Percentiles rank a stretch among this genome's conserved stretches.
Evolutionary conservation across 2,113 vertebrate species (phyloP).

Genomic region (Falcunculus frontatus): DNA sequence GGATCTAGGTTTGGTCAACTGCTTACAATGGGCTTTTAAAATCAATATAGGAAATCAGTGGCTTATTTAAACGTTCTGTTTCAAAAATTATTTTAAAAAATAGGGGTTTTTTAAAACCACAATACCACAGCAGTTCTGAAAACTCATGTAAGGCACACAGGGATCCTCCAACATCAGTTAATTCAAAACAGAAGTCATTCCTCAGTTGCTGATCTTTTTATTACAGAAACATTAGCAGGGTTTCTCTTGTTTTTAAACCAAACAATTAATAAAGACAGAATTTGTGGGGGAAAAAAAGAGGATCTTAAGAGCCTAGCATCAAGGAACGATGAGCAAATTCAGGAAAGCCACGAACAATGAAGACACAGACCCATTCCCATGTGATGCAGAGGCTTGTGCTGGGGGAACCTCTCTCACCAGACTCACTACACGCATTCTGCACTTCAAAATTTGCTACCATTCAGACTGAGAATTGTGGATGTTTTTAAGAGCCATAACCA

Average conservation of each 20-base stretch:
- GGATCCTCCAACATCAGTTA: background rate
- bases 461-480: background rate
- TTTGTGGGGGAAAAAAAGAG: rapidly evolving
- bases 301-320: background rate
- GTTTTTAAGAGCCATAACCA: background rate
- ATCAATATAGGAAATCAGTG: background rate
- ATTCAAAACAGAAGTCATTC: background rate
- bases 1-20: background rate
- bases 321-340: background rate
- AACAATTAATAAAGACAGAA: background rate
- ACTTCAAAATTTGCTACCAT: background rate
- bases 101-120: background rate
- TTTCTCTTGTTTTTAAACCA: background rate
- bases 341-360: background rate
- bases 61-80: background rate
- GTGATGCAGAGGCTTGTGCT: rapidly evolving
- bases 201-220: background rate
- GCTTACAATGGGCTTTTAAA: background rate
- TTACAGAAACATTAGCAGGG: background rate
- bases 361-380: background rate
- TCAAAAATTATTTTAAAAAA: background rate
- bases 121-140: background rate
- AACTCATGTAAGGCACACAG: background rate
- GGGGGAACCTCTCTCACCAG: background rate
- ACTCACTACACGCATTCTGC: background rate